Evolutionary conservation across 2,888 invertebrate species (phyloP), one percentile per base, ranked within the genome.

Genomic region (Leptinotarsa peninsularis): DNA sequence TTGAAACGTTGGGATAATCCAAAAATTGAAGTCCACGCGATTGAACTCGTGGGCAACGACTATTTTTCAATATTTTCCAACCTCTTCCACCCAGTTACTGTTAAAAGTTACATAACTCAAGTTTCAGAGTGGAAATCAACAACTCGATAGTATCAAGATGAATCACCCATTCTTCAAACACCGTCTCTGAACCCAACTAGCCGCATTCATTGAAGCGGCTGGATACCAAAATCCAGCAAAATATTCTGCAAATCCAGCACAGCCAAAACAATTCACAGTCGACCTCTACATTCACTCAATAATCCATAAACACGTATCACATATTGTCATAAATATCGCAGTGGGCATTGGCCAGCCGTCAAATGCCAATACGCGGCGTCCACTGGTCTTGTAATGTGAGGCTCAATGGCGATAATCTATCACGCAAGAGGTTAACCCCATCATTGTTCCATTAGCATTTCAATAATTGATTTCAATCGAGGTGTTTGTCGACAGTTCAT

Each of bases 401-500:
- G 76, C 74, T 76, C 77, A 77, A 72, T 80, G 76, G 74, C 78
- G 78, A 83, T 82, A 84, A 84, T 85, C 82, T 80, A 83, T 82
- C 83, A 83, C 81, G 78, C 81, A 79, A 76, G 80, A 79, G 82
- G 77, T 80, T 82, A 78, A 73, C 79, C 78, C 81, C 74, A 80
- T 84, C 83, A 84, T 85, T 84, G 85, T 85, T 82, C 84, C 81
- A 79, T 85, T 83, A 85, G 84, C 85, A 52, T 52, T 56, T n/a
- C 83, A 82, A 83, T 83, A 83, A 84, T 83, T 80, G 84, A 85
- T 85, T 85, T 84, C 83, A 83, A 84, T 82, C 83, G 78, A 78
- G 78, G 82, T 81, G 52, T 52, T 15, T 5, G 15, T 23, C 43
- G 50, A 58, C 23, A 15, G 14, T 23, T 14, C 23, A 23, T 58